Conservation (phyloP, 2,888 invertebrate species). For the Iselma pallidipennis region DNA sequence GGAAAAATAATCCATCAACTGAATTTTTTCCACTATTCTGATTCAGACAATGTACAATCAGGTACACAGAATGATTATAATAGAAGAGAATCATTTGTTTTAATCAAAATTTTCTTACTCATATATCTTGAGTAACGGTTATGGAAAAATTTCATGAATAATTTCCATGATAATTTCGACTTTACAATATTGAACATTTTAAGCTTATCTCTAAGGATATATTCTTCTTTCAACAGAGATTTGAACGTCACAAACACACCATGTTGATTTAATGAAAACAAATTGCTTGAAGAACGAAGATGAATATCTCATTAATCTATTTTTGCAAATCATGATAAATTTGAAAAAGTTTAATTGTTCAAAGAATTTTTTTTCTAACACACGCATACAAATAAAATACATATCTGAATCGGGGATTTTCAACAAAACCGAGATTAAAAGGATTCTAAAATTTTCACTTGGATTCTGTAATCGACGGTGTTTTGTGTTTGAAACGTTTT, state of each 20-base stretch:
- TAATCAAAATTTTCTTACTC: background rate
- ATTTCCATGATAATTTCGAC: too few relatives aligned
- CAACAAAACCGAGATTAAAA: background rate
- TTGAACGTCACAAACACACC: background rate
- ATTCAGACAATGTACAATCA: background rate
- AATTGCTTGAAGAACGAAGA: background rate
- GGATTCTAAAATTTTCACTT: background rate
- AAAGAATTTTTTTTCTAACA: too few relatives aligned
- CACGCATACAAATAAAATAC: too few relatives aligned
- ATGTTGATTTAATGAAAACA: background rate
- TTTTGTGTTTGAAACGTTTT: too few relatives aligned
- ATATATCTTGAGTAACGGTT: too few relatives aligned
- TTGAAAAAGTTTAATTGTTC: background rate
- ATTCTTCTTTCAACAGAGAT: background rate
- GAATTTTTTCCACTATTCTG: background rate
- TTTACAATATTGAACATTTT: background rate
- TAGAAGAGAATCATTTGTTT: background rate
- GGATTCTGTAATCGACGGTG: background rate
- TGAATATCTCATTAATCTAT: background rate
- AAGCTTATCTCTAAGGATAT: background rate
- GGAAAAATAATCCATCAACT: background rate
- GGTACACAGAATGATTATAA: background rate
- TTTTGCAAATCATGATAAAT: background rate
- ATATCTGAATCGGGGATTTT: too few relatives aligned
- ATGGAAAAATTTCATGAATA: too few relatives aligned